These are phyloP conservation scores for Gonocerus acuteangulatus DNA, from an alignment of 2,888 invertebrate genomes.

Conservation along the genomic window DNA sequence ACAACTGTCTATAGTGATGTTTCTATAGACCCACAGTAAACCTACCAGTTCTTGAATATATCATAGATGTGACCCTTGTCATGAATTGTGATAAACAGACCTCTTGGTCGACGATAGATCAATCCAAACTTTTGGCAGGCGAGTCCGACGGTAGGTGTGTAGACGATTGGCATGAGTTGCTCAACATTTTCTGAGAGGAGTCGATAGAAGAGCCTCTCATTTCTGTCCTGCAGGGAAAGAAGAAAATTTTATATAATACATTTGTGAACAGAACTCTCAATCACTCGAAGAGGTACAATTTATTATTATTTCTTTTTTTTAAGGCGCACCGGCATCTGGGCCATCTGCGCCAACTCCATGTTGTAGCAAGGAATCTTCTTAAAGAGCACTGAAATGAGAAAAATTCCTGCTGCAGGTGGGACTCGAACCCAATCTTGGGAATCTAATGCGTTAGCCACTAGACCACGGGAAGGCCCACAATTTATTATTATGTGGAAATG, in stretches of 20 bases:
- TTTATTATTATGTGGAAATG: too few relatives aligned
- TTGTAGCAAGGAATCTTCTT: too few relatives aligned
- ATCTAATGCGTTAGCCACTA: too few relatives aligned
- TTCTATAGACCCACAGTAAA: background rate
- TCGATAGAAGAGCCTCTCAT: conserved; percentile 92
- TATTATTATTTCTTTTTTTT: background rate
- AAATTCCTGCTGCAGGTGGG: too few relatives aligned
- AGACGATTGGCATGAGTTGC: conserved; percentile 91
- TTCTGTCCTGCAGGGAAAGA: conserved; percentile 67
- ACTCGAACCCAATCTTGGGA: too few relatives aligned
- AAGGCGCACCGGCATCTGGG: too few relatives aligned
- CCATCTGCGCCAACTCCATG: too few relatives aligned
- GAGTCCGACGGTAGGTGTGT: conserved; percentile 94
- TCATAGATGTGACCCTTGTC: conserved; percentile 89
- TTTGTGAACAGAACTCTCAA: too few relatives aligned
- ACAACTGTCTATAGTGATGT: too few relatives aligned
- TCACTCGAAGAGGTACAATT: too few relatives aligned
- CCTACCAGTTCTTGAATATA: conserved; percentile 84
- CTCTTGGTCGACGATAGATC: conserved; percentile 87
- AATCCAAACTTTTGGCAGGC: conserved; percentile 96
- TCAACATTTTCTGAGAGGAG: conserved; percentile 87
- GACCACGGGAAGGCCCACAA: background rate
- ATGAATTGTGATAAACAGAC: conserved; percentile 91
- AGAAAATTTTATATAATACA: too few relatives aligned
- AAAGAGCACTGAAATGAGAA: too few relatives aligned